phyloP scores from a whole-genome alignment of 2,113 vertebrate species.

The Setophaga petechia region DNA sequence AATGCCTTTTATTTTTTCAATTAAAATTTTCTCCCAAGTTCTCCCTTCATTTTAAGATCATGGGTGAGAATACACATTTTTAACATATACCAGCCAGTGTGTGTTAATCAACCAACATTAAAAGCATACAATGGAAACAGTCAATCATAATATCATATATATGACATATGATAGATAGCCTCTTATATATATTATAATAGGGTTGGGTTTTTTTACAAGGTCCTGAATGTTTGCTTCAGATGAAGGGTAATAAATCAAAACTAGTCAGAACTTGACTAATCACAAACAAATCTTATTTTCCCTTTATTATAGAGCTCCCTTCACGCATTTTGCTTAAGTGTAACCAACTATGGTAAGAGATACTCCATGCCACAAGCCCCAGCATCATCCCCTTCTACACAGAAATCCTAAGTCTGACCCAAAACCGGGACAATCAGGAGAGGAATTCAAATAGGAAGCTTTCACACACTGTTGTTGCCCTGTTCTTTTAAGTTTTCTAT shows the following conservation, averaged over 20 bases:
- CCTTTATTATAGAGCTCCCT: not conserved
- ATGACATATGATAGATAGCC: not conserved
- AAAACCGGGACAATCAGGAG: not conserved
- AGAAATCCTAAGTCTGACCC: not conserved
- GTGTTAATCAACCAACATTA: not conserved
- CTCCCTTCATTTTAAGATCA: not conserved
- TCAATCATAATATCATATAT: not conserved
- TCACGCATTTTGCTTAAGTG: rapidly evolving
- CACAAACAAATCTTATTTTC: not conserved
- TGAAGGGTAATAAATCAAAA: not conserved
- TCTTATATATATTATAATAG: not conserved
- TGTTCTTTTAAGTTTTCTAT: too few relatives aligned
- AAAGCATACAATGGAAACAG: not conserved
- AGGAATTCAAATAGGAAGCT: not conserved
- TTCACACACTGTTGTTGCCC: not conserved
- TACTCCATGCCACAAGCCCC: not conserved
- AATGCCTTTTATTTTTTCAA: not conserved
- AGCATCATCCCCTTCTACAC: not conserved
- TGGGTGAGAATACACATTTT: not conserved
- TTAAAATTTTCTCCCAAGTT: not conserved
- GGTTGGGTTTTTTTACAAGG: not conserved
- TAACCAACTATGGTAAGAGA: not conserved
- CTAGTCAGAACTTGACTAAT: not conserved
- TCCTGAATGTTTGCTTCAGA: not conserved
- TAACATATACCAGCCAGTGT: not conserved